Base-by-base conservation (phyloP, 2,797 vertebrate genomes). In the Silurus lanzhouensis region DNA sequence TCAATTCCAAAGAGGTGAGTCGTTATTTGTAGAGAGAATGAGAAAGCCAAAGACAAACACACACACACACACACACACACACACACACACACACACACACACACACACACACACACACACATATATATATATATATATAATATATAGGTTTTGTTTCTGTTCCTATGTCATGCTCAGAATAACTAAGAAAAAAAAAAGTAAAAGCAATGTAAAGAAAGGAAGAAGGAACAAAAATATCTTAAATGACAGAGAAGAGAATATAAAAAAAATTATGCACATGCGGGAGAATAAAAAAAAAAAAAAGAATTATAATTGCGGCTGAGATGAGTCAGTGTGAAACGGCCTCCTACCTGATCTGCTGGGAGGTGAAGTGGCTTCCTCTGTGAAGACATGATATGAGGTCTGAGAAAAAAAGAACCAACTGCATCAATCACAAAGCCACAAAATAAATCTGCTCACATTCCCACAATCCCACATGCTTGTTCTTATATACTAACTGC, bases 381-480 rank as follows among this genome's bases (percentile, higher is more conserved):
- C 95, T 93, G 88, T 94, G 93, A 91, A 96, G 92, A 92, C 97
- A 97, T 87, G 96, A 96, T 86, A 97, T 92, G 7, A 97, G 91
- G 90, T 96, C 96, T 97, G 90, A 63, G 89, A 87, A 76, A 52
- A 44, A 77, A 5, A 74, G 86, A 67, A 86, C 0, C 6, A 9
- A 52, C 22, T 22, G 44, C 14, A 67, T 85, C 20, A 87, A 60
- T 25, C 6, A 27, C 15, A 60, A 1, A 75, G 19, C 57, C 10
- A 86, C 14, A 25, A n/a, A 81, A 81, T 22, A 44, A 64, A 83
- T 63, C 58, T 19, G 71, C 38, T 72, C 38, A n/a, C 80, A 83
- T 57, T 52, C 48, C 9, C 63, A 61, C 52, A 63, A 70, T 80
- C 44, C 27, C 70, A 79, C 79, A 84, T 52, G 63, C 63, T 71